Conservation (phyloP, 2,113 vertebrate species). For the Antigone vipio region DNA sequence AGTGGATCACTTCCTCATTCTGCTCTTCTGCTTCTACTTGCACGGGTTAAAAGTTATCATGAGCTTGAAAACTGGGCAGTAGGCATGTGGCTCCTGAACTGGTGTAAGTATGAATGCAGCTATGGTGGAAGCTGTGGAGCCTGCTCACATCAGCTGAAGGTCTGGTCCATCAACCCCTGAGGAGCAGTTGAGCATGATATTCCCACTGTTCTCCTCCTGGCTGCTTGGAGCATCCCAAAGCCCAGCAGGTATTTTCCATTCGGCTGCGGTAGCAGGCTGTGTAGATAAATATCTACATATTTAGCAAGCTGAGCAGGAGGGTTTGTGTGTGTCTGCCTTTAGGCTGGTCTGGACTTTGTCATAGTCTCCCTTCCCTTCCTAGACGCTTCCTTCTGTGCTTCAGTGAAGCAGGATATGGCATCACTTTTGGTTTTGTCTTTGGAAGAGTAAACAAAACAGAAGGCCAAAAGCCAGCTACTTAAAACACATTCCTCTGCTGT, state of each 20-base stretch:
- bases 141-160: not conserved
- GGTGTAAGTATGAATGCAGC: not conserved
- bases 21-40: not conserved
- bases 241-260: not conserved
- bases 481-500: not conserved
- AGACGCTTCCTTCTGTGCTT: not conserved
- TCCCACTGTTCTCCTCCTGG: not conserved
- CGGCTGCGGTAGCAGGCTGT: not conserved
- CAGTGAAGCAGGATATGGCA: not conserved
- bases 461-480: not conserved
- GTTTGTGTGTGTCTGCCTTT: not conserved
- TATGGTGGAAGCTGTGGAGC: not conserved
- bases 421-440: conserved; percentile 22
- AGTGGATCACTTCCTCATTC: not conserved
- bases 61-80: not conserved
- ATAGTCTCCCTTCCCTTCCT: not conserved
- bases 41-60: not conserved
- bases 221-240: not conserved
- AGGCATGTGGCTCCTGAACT: not conserved
- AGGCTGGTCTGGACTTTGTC: not conserved
- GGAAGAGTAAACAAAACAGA: conserved; percentile 8
- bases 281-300: not conserved
- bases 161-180: not conserved
- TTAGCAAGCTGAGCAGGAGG: not conserved
- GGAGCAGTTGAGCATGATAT: not conserved